A percentile compares a stretch with the other conserved stretches of the same genome.
Conservation (phyloP, 2,113 vertebrate genomes). For the Corydoras sp. region DNA sequence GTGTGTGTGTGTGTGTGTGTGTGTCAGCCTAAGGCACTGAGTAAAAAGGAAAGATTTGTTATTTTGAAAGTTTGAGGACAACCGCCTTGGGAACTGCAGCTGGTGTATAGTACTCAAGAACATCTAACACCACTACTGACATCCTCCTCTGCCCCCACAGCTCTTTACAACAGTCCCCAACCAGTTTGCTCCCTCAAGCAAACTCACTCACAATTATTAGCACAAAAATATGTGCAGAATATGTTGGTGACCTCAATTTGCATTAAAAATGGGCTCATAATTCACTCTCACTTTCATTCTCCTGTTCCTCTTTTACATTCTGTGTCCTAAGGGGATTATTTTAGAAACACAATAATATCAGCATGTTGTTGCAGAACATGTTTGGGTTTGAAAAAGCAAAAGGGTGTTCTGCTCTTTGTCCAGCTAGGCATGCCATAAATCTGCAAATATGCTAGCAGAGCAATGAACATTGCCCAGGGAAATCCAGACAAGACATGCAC, state of each 20-base stretch:
- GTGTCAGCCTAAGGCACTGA: slow-evolving; percentile 7
- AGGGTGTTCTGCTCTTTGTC: slow-evolving; percentile 36
- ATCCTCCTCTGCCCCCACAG: neutral
- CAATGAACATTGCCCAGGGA: slow-evolving; percentile 14
- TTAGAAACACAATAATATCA: slow-evolving; percentile 39
- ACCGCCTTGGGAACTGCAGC: slow-evolving; percentile 2
- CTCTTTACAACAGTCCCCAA: neutral
- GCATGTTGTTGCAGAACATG: slow-evolving; percentile 43
- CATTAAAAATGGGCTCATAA: slow-evolving; percentile 9
- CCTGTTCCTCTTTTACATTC: neutral
- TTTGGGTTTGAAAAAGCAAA: slow-evolving; percentile 42
- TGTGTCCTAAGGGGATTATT: slow-evolving; percentile 29
- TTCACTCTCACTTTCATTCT: slow-evolving; percentile 5
- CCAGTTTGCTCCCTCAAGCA: neutral
- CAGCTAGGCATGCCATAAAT: slow-evolving; percentile 43
- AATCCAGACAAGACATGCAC: slow-evolving; percentile 30
- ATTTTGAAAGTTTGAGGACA: slow-evolving; percentile 8
- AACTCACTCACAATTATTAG: neutral
- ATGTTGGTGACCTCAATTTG: slow-evolving; percentile 6
- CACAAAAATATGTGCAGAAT: slow-evolving; percentile 12
- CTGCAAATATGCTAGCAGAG: slow-evolving; percentile 34
- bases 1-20: neutral
- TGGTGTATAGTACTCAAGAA: neutral
- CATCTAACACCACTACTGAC: neutral
- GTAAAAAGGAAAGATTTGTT: slow-evolving; percentile 18